Evolutionary conservation across 1,140 invertebrate genomes (phyloP), one percentile per base, ranked within the genome.

Genomic region (Nylanderia fulva): DNA sequence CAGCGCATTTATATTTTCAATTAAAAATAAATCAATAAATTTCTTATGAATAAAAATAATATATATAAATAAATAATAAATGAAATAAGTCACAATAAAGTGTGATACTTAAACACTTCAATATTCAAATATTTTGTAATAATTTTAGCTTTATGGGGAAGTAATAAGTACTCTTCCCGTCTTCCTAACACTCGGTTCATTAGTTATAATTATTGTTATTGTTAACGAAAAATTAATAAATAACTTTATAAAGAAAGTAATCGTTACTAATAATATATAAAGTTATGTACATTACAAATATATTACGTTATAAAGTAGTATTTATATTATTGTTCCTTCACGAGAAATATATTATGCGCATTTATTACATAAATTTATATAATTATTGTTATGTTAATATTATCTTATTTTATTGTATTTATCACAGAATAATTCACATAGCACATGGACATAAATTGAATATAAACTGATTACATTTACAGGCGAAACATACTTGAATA

Each of bases 341-440:
- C 24, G 4, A 60, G 5, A 36, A 54, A 63, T 54, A 75, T 84
- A 27, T 64, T 39, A 64, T 71, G 45, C 27, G n/a, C 45, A 61
- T 56, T 15, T 45, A 45, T 45, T 45, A 45, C 13, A 69, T 42
- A 68, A 69, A 42, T 39, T 66, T 63, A 8, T 45, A 45, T 45
- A 45, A 69, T 9, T 64, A 77, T 33, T 18, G 1, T 8, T 77
- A 3, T 48, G 75, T 39, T 68, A 33, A 39, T 13, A 5, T 9
- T 42, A 13, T 63, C 42, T 0, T 66, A 63, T 36, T 86, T 36
- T 54, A 21, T 13, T 3, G 56, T 64, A 76, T 66, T 48, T 90
- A 90, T 90, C 86, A 91, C 89, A 91, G 88, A 85, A 64, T 64
- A 33, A 36, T 79, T 82, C 36, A 82, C 36, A 77, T 45, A 48